Percentiles rank a stretch among this genome's conserved stretches.
Conservation (phyloP, 1,140 invertebrate species). For the Atta texana region DNA sequence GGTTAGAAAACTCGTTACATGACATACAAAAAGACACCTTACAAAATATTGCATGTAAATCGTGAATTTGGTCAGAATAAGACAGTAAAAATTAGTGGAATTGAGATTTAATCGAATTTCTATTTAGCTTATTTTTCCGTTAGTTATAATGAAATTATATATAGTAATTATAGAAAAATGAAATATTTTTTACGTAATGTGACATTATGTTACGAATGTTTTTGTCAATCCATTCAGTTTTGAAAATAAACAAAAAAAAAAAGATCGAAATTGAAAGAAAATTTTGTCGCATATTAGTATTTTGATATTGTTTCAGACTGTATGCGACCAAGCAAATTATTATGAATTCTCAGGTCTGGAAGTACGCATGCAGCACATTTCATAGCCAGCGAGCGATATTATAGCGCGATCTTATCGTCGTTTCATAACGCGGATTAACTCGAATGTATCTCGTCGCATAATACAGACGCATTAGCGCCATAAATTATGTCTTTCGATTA, state of each 20-base stretch:
- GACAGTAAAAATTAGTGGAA: neutral
- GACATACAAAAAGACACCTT: neutral
- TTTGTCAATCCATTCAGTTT: neutral
- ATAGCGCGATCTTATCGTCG: conserved; percentile 64
- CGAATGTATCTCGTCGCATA: conserved; percentile 33
- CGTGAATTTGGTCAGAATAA: neutral
- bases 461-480: conserved; percentile 6
- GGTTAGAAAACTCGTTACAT: conserved; percentile 52
- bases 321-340: conserved; percentile 55
- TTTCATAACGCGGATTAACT: conserved; percentile 42
- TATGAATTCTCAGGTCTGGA: conserved; percentile 57
- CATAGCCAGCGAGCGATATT: conserved; percentile 38
- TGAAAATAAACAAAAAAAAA: neutral
- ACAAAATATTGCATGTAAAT: conserved; percentile 28
- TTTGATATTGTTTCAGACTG: neutral
- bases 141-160: neutral
- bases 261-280: neutral
- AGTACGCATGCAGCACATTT: conserved; percentile 63
- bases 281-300: neutral
- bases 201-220: neutral
- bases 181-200: neutral
- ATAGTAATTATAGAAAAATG: neutral
- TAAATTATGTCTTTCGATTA: conserved; percentile 36
- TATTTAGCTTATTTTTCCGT: neutral
- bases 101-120: neutral